Evolutionary conservation across 2,888 invertebrate genomes (phyloP).

Genomic region (Yponomeuta malinellus): DNA sequence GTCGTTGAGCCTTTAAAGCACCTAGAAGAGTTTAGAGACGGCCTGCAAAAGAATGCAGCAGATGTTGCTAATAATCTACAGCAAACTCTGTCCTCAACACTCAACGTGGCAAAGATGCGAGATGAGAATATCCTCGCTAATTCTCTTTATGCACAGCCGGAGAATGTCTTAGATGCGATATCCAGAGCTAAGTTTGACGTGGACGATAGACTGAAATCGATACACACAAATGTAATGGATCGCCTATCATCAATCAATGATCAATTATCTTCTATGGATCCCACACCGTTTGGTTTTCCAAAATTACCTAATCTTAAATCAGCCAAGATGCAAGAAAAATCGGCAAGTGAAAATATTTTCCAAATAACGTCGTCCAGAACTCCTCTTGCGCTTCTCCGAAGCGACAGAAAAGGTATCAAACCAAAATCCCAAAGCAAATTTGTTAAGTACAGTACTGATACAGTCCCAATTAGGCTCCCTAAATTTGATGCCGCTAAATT

Average conservation of each 20-base stretch:
- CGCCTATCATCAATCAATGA: constrained; percentile 44
- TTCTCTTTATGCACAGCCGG: constrained; percentile 8
- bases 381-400: neutral
- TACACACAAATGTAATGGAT: constrained; percentile 52
- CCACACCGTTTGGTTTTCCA: neutral
- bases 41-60: constrained; percentile 31
- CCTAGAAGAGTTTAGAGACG: constrained; percentile 26
- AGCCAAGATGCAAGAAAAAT: neutral
- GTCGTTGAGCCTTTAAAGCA: neutral
- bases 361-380: neutral
- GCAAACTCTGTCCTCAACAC: constrained; percentile 34
- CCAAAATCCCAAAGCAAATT: neutral
- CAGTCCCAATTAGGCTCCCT: neutral
- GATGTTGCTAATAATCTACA: constrained; percentile 40
- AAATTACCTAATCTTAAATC: neutral
- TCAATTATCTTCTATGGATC: constrained; percentile 17
- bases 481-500: neutral
- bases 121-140: constrained; percentile 15
- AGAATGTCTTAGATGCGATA: constrained; percentile 37
- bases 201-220: constrained; percentile 47
- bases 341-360: neutral
- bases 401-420: neutral
- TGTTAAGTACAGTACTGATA: neutral
- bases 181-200: constrained; percentile 41
- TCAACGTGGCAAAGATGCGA: constrained; percentile 26